Base-by-base conservation (phyloP, 2,797 vertebrate genomes). In the Enteromius afrohamiltoni region DNA sequence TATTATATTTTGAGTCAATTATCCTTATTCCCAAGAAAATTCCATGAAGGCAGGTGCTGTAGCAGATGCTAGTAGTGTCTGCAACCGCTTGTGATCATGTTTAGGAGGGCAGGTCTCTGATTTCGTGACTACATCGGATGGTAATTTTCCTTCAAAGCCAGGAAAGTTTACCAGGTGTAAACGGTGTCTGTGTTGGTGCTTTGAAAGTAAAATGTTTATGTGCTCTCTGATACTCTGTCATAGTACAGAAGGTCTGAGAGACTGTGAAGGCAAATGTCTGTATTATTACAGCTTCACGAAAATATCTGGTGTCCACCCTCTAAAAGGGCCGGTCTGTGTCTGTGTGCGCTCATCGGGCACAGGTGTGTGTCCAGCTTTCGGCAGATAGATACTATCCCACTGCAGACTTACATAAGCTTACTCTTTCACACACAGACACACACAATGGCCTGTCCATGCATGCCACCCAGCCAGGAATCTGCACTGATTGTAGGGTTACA, bases 401-500 rank as follows among this genome's bases (percentile, higher is more conserved):
- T 80, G 79, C 26, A 77, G 82, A 58, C 82, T 77, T 51, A 49
- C 55, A 67, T 60, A 67, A 65, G 34, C 47, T 17, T n/a, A 42
- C 84, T 87, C 68, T 82, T 83, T 26, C 77, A 75, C 79, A 80
- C 68, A 16, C 83, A 64, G 40, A 42, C 86, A 90, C 90, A 89
- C 76, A 85, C 49, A 79, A 65, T 31, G 67, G 91, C 94, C 87
- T 95, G 95, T 91, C 89, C 82, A 87, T 92, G 91, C 95, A 93
- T 60, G 94, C 89, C 88, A 85, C 87, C 77, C 83, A 86, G 91
- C 42, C 90, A 90, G 93, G 94, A 95, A 95, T 95, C 93, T 91
- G 85, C 89, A 78, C 16, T 94, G 94, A 95, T 95, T 95, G 94
- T 90, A 95, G 94, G 94, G 91, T 94, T 93, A 93, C 91, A 91